Evolutionary conservation across 1,140 invertebrate genomes (phyloP).

Genomic region (Zaprionus taronus): DNA sequence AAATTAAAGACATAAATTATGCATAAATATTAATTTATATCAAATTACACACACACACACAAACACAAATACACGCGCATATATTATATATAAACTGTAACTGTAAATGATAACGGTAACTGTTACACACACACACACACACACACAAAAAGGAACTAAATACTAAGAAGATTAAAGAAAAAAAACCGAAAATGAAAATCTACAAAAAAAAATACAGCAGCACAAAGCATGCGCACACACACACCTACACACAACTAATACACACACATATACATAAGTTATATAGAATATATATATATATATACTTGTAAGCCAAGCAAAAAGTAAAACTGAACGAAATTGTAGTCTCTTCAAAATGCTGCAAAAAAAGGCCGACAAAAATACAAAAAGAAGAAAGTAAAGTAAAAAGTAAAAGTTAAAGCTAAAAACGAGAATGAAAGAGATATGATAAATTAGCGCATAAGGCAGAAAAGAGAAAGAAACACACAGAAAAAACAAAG

Average conservation of each 20-base stretch:
- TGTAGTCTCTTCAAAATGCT: slow-evolving; percentile 58
- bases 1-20: slow-evolving; percentile 58
- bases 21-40: slow-evolving; percentile 64
- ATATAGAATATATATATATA: slow-evolving; percentile 33
- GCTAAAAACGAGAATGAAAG: slow-evolving; percentile 26
- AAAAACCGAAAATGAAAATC: slow-evolving; percentile 16
- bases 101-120: slow-evolving; percentile 64
- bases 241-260: slow-evolving; percentile 39
- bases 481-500: slow-evolving; percentile 5
- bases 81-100: slow-evolving; percentile 53
- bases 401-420: slow-evolving; percentile 49
- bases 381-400: slow-evolving; percentile 41
- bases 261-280: slow-evolving; percentile 38
- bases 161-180: slow-evolving; percentile 27
- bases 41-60: slow-evolving; percentile 37
- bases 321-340: slow-evolving; percentile 73
- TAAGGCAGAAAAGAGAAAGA: slow-evolving; percentile 13
- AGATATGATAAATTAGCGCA: slow-evolving; percentile 22
- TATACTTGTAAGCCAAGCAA: slow-evolving; percentile 67
- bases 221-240: slow-evolving; percentile 47
- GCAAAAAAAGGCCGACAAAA: slow-evolving; percentile 45
- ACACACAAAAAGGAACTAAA: slow-evolving; percentile 45
- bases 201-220: slow-evolving; percentile 30
- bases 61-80: slow-evolving; percentile 28
- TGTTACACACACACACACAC: slow-evolving; percentile 60